A percentile compares a stretch with the other conserved stretches of the same genome.
These are phyloP conservation scores for Cyprinus carpio DNA, from an alignment of 2,113 vertebrate genomes.

Conservation along the genomic window DNA sequence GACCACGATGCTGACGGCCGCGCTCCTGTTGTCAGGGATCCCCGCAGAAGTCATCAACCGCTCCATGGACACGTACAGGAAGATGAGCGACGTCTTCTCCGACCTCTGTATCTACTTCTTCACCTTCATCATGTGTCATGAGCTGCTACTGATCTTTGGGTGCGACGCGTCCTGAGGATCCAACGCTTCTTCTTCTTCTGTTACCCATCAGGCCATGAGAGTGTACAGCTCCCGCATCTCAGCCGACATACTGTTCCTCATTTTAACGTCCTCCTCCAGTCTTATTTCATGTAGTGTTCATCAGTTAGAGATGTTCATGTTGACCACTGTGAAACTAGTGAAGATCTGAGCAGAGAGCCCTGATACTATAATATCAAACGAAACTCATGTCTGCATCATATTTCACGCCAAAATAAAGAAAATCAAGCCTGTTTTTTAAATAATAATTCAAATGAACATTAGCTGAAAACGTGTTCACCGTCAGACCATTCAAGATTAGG, in stretches of 20 bases:
- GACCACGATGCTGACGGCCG: conserved; percentile 91
- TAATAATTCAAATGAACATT: background rate
- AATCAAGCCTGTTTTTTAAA: background rate
- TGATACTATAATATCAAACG: background rate
- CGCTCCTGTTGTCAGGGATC: conserved; percentile 92
- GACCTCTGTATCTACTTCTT: conserved; percentile 98
- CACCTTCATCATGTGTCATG: conserved; percentile 91
- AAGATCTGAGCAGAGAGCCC: background rate
- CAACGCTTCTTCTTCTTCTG: background rate
- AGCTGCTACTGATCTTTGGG: conserved; percentile 81
- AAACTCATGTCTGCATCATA: background rate
- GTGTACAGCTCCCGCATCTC: background rate
- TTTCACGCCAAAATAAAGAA: background rate
- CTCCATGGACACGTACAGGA: conserved; percentile 96
- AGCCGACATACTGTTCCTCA: background rate
- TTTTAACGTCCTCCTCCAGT: background rate
- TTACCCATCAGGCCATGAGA: background rate
- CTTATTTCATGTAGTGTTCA: background rate
- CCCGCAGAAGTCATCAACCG: conserved; percentile 95
- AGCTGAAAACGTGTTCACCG: background rate
- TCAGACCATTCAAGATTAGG: background rate
- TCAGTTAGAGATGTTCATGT: background rate
- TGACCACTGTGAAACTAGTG: background rate
- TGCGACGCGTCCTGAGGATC: conserved; percentile 78
- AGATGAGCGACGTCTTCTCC: conserved; percentile 97